These are phyloP conservation scores for Acanthornis magna DNA, from an alignment of 2,797 vertebrate species.

Conservation along the genomic window DNA sequence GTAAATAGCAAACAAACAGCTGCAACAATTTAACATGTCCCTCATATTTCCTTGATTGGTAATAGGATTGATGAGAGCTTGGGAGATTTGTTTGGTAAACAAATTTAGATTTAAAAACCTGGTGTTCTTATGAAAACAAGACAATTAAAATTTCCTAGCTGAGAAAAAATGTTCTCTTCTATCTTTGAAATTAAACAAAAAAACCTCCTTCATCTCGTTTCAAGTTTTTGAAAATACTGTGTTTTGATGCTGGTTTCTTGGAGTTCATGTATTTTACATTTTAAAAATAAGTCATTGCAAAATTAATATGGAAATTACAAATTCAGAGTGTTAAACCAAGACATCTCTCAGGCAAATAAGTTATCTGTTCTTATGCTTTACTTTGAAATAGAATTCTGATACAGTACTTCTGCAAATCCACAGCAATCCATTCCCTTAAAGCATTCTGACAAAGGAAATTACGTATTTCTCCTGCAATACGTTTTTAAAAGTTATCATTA, in stretches of 20 bases:
- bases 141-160: background rate
- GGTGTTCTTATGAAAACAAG: background rate
- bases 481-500: constrained; percentile 26
- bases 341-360: background rate
- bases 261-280: background rate
- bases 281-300: background rate
- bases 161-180: background rate
- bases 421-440: background rate
- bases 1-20: constrained; percentile 10
- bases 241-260: background rate
- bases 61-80: background rate
- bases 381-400: background rate
- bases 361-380: background rate
- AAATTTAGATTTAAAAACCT: background rate
- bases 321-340: background rate
- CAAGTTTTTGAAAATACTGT: background rate
- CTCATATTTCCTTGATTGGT: background rate
- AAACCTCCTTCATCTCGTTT: background rate
- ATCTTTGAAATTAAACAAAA: background rate
- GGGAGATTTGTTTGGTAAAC: background rate
- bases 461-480: background rate
- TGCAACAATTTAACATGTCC: background rate
- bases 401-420: background rate
- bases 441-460: background rate
- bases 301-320: background rate